Evolutionary conservation across 2,113 vertebrate species (phyloP).

Genomic region (Tachuris rubrigastra): DNA sequence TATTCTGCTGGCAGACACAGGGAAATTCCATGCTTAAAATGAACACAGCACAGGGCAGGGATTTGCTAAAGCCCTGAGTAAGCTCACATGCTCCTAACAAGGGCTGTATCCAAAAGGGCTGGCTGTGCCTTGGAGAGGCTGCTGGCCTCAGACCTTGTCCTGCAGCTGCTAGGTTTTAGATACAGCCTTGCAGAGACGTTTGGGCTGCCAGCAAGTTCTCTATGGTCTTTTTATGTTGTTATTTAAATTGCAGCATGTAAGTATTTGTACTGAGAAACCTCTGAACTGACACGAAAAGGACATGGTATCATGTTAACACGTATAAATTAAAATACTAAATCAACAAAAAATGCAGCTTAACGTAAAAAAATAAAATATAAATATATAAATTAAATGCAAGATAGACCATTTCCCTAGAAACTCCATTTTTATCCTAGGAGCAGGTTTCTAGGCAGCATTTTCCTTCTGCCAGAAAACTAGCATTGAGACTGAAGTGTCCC

Average conservation of each 20-base stretch:
- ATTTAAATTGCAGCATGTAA: slow-evolving; percentile 31
- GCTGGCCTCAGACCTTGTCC: background rate
- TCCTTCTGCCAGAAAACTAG: slow-evolving; percentile 8
- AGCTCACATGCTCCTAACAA: background rate
- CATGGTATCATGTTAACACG: background rate
- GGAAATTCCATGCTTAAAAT: background rate
- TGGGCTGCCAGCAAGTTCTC: background rate
- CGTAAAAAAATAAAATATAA: slow-evolving; percentile 65
- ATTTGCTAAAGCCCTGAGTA: background rate
- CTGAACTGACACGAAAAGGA: slow-evolving; percentile 32
- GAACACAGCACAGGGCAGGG: background rate
- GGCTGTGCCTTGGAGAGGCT: background rate
- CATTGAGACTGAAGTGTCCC: background rate
- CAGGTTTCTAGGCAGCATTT: slow-evolving; percentile 47
- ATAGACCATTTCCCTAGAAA: slow-evolving; percentile 50
- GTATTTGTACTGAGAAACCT: slow-evolving; percentile 2
- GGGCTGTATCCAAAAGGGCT: background rate
- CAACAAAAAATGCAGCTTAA: slow-evolving; percentile 25
- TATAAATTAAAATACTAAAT: slow-evolving; percentile 53
- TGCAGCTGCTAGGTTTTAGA: background rate
- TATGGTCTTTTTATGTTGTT: background rate
- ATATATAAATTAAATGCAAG: slow-evolving; percentile 72
- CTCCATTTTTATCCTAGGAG: slow-evolving; percentile 27
- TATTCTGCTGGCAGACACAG: background rate
- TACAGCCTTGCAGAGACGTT: background rate